phyloP scores from a whole-genome alignment of 2,113 vertebrate genomes.

The Podiceps cristatus region DNA sequence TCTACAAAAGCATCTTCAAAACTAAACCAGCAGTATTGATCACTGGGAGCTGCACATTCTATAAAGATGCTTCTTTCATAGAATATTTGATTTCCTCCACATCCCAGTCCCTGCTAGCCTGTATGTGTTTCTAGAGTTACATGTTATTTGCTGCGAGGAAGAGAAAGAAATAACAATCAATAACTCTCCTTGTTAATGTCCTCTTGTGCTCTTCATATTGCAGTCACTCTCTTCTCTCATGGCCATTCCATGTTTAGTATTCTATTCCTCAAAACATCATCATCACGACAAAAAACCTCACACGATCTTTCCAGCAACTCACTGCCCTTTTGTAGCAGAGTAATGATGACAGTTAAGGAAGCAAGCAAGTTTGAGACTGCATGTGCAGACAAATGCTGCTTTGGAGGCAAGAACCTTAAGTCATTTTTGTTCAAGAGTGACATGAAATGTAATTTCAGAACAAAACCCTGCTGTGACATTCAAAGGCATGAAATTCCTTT shows the following conservation, averaged over 20 bases:
- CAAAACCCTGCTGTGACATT: background rate
- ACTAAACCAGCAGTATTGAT: background rate
- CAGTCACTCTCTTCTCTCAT: background rate
- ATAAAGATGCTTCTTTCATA: background rate
- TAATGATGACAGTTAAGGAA: background rate
- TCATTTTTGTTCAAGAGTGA: background rate
- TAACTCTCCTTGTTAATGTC: background rate
- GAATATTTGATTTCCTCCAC: background rate
- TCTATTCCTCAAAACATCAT: background rate
- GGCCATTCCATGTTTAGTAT: background rate
- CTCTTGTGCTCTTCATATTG: background rate
- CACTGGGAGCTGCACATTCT: background rate
- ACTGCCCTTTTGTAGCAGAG: background rate
- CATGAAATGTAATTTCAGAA: background rate
- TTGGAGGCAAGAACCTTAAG: background rate
- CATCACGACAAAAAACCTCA: background rate
- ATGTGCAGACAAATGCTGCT: background rate
- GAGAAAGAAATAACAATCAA: background rate
- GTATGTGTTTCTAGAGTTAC: background rate
- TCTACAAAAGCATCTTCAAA: background rate
- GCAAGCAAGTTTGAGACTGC: background rate
- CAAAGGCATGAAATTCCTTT: background rate
- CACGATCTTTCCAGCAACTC: background rate
- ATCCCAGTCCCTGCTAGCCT: background rate
- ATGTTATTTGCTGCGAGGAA: background rate